phyloP scores from a whole-genome alignment of 2,888 invertebrate species.

The Ochropleura plecta region DNA sequence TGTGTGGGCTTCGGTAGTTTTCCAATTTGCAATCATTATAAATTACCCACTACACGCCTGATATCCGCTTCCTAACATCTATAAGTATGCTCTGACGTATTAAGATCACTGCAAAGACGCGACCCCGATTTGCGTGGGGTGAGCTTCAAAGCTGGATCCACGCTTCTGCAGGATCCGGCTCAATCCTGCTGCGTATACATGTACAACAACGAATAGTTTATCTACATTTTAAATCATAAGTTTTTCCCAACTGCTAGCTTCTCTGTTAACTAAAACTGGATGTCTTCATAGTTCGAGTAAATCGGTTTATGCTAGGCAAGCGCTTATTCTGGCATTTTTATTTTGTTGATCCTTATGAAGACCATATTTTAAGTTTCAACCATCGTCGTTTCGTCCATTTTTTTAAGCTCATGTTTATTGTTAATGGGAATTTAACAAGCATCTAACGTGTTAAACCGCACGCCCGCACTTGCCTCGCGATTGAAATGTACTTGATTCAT shows the following conservation, averaged over 20 bases:
- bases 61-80: constrained; percentile 26
- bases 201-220: background rate
- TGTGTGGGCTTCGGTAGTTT: constrained; percentile 42
- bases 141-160: no score
- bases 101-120: background rate
- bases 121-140: background rate
- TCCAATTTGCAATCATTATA: constrained; percentile 34
- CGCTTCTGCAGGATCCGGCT: background rate
- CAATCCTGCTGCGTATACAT: background rate
- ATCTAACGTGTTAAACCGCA: constrained; percentile 14
- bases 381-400: background rate
- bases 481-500: constrained; percentile 6
- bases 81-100: constrained; percentile 19
- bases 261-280: no score
- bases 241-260: background rate
- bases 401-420: background rate
- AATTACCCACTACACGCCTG: constrained; percentile 17
- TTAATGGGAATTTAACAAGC: background rate
- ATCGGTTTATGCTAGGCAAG: no score
- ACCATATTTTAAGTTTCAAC: background rate
- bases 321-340: background rate
- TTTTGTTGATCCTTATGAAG: background rate
- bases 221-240: background rate
- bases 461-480: constrained; percentile 2
- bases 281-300: no score